Evolutionary conservation across 2,113 vertebrate genomes (phyloP).

Genomic region (Myiozetetes cayanensis): DNA sequence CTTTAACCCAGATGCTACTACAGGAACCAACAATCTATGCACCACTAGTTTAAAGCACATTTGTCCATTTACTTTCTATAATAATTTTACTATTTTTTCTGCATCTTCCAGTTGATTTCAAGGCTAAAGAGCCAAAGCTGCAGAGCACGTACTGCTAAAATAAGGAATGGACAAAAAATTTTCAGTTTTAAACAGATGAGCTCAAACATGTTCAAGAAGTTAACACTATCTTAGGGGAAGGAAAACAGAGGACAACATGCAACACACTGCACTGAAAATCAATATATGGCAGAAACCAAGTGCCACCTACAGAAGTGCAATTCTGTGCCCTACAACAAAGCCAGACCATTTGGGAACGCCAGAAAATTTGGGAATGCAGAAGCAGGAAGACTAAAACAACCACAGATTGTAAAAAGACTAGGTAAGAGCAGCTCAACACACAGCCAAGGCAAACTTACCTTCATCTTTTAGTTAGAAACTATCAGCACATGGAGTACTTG

Average conservation of each 20-base stretch:
- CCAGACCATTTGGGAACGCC: neutral
- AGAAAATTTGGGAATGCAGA: neutral
- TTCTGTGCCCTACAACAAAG: neutral
- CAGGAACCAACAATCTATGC: neutral
- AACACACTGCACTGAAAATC: neutral
- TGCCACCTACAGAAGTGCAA: neutral
- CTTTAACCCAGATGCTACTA: neutral
- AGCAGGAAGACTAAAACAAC: neutral
- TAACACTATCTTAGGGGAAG: neutral
- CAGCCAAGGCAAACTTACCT: neutral
- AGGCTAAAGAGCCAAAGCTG: neutral
- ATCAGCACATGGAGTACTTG: neutral
- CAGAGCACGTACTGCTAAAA: neutral
- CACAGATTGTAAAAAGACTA: neutral
- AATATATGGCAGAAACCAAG: neutral
- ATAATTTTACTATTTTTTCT: neutral
- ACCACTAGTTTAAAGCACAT: neutral
- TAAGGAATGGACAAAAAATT: neutral
- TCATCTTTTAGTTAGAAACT: neutral
- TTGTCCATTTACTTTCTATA: neutral
- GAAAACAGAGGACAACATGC: neutral
- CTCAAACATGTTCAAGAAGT: neutral
- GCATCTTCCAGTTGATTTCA: neutral
- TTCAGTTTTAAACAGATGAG: neutral
- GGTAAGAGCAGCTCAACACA: neutral